Evolutionary conservation across 2,888 invertebrate genomes (phyloP).

Genomic region (Heliconius ismenius): DNA sequence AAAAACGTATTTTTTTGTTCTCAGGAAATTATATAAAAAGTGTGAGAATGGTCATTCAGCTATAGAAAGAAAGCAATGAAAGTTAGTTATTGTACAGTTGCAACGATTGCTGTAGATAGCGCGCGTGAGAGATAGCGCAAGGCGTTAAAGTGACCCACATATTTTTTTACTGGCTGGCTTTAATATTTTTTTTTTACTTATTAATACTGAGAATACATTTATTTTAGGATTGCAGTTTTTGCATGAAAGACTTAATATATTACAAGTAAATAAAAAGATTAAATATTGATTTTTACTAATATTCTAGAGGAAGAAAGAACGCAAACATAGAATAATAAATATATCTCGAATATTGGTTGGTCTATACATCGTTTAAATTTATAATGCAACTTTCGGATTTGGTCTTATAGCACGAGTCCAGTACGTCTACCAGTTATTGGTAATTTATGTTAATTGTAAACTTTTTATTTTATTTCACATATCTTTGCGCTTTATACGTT

Average conservation of each 20-base stretch:
- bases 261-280: too few species aligned
- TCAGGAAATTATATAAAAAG: not conserved
- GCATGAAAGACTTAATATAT: too few species aligned
- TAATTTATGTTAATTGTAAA: not conserved
- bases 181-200: slow-evolving; percentile 1
- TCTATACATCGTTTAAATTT: not conserved
- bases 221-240: too few species aligned
- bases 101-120: slow-evolving; percentile 28
- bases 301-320: not conserved
- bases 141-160: slow-evolving; percentile 36
- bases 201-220: too few species aligned
- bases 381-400: not conserved
- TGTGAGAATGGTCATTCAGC: slow-evolving; percentile 20
- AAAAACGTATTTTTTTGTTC: not conserved
- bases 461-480: not conserved
- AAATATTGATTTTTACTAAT: not conserved
- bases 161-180: too few species aligned
- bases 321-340: not conserved
- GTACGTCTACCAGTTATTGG: not conserved
- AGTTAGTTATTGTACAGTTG: slow-evolving; percentile 32
- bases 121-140: slow-evolving; percentile 30
- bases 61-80: slow-evolving; percentile 33
- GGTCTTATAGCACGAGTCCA: not conserved
- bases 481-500: not conserved
- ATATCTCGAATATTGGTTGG: not conserved